A percentile compares a stretch with the other conserved stretches of the same genome.
phyloP scores from a whole-genome alignment of 2,888 invertebrate species.

The Stenchaetothrips biformis region DNA sequence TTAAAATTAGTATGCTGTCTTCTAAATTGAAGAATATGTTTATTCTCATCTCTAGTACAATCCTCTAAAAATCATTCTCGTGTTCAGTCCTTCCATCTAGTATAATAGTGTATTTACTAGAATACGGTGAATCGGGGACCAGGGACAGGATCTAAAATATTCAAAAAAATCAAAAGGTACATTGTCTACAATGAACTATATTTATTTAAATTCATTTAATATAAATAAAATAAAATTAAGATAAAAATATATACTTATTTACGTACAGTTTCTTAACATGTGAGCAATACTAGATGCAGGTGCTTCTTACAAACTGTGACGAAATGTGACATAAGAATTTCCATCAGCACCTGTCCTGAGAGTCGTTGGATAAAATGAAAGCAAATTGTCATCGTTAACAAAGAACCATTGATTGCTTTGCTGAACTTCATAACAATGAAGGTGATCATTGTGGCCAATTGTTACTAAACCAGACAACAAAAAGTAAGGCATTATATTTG shows the following conservation, averaged over 20 bases:
- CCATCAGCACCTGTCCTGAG: not conserved
- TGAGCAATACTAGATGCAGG: too few relatives aligned
- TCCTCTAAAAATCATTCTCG: not conserved
- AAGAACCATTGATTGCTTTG: not conserved
- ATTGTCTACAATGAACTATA: too few relatives aligned
- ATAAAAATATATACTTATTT: too few relatives aligned
- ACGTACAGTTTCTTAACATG: not conserved
- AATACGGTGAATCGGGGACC: too few relatives aligned
- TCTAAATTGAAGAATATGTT: not conserved
- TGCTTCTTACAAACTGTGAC: too few relatives aligned
- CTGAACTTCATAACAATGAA: not conserved
- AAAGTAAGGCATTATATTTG: not conserved
- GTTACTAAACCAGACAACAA: too few relatives aligned
- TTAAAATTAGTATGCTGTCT: not conserved
- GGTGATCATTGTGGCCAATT: too few relatives aligned
- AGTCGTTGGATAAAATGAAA: not conserved
- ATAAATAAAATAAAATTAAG: not conserved
- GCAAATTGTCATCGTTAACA: not conserved
- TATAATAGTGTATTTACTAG: too few relatives aligned
- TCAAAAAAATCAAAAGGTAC: too few relatives aligned
- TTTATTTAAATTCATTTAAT: not conserved
- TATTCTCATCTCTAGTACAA: not conserved
- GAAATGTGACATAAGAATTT: not conserved
- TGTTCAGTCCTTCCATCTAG: too few relatives aligned
- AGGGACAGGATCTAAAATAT: too few relatives aligned